phyloP scores from a whole-genome alignment of 2,888 invertebrate genomes.

The Harpalus rufipes region DNA sequence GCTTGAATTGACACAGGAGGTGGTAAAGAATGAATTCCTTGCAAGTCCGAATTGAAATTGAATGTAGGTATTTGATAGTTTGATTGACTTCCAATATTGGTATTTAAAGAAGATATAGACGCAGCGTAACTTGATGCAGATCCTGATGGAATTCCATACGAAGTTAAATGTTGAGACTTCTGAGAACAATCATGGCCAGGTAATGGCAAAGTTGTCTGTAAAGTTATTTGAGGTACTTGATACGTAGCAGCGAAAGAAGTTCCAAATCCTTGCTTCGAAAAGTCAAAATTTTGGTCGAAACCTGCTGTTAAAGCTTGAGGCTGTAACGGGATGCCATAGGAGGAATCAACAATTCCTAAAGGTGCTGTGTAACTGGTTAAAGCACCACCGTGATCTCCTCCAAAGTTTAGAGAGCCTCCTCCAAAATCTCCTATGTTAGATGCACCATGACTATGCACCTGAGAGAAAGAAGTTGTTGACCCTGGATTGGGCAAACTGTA shows the following conservation, averaged over 20 bases:
- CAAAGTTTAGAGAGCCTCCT: conserved; percentile 44
- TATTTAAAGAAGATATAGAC: conserved; percentile 79
- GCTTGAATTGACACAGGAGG: not conserved
- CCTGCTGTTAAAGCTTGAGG: conserved; percentile 70
- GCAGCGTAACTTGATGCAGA: conserved; percentile 79
- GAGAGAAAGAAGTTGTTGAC: conserved; percentile 77
- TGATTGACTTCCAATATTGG: conserved; percentile 77
- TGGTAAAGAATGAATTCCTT: conserved; percentile 74
- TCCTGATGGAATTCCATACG: conserved; percentile 77
- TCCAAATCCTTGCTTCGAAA: conserved; percentile 54
- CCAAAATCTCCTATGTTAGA: conserved; percentile 67
- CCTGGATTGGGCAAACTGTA: conserved; percentile 79
- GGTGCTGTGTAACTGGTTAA: conserved; percentile 80
- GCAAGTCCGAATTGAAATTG: conserved; percentile 76
- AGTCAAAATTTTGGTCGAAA: conserved; percentile 70
- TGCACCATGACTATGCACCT: conserved; percentile 72
- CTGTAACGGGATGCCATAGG: conserved; percentile 77
- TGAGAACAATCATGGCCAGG: conserved; percentile 73
- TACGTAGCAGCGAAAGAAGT: conserved; percentile 52
- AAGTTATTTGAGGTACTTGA: conserved; percentile 56
- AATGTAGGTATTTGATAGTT: conserved; percentile 74
- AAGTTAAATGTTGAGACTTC: conserved; percentile 73
- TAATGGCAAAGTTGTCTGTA: conserved; percentile 65
- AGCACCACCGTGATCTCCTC: conserved; percentile 64
- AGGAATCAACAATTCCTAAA: conserved; percentile 78